Evolutionary conservation across 2,888 invertebrate genomes (phyloP).

Genomic region (Chaetogeoica ovagalla): DNA sequence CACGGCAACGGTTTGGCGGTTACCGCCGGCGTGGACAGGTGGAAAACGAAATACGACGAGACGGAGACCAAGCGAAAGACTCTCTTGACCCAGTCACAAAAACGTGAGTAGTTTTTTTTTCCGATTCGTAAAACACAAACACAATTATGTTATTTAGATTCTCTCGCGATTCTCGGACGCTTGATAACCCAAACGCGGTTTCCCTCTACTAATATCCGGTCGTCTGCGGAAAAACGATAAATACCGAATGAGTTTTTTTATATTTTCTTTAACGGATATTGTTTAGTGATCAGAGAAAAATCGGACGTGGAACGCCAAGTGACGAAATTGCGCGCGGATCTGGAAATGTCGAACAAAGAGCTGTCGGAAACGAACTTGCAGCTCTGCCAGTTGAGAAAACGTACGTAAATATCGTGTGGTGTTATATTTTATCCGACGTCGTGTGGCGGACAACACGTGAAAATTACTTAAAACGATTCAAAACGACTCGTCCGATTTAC

Average conservation of each 20-base stretch:
- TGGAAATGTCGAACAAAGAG: conserved; percentile 66
- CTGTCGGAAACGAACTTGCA: conserved; percentile 68
- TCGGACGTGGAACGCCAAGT: conserved; percentile 28
- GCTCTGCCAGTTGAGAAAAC: conserved; percentile 63
- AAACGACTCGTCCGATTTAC: no score
- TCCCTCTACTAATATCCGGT: no score
- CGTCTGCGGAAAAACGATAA: no score
- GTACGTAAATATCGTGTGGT: conserved; percentile 57
- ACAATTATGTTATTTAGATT: no score
- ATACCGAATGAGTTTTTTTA: no score
- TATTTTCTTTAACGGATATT: neutral
- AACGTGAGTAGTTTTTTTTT: conserved; percentile 64
- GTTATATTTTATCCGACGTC: no score
- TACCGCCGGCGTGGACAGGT: conserved; percentile 59
- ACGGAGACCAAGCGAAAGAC: conserved; percentile 71
- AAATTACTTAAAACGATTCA: no score
- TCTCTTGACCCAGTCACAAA: conserved; percentile 70
- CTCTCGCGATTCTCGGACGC: no score
- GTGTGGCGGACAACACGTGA: no score
- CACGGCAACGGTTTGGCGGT: neutral
- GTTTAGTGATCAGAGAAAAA: conserved; percentile 38
- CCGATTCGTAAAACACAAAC: no score
- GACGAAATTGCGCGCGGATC: conserved; percentile 63
- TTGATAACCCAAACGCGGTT: no score
- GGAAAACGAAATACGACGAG: conserved; percentile 74